Conservation (phyloP, 2,888 invertebrate species). For the Euclidia mi region DNA sequence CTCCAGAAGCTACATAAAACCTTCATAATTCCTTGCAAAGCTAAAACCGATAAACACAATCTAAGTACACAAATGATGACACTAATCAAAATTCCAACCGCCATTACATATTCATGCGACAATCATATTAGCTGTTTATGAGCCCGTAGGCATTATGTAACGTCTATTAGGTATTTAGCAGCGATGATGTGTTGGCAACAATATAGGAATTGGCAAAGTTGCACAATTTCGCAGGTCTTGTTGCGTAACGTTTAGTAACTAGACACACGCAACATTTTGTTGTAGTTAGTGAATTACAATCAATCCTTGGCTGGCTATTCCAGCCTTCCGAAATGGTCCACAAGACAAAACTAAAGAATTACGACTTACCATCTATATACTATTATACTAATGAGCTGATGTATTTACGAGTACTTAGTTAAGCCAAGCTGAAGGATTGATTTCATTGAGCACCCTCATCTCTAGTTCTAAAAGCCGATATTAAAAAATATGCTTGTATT, state of each 20-base stretch:
- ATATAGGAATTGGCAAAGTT: constrained; percentile 5
- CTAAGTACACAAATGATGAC: not conserved
- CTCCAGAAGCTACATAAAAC: no score
- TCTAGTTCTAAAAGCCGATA: no score
- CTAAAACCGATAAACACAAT: not conserved
- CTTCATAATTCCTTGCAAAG: no score
- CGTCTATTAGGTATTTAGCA: not conserved
- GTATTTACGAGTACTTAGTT: no score
- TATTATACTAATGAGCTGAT: no score
- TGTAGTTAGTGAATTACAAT: not conserved
- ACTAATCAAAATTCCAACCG: not conserved
- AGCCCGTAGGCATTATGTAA: constrained; percentile 20
- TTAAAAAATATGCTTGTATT: no score
- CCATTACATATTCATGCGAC: not conserved
- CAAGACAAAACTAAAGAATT: no score
- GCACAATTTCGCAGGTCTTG: constrained; percentile 20
- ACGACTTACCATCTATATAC: no score
- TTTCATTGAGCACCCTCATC: no score
- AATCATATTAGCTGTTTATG: constrained; percentile 7
- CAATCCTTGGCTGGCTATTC: no score
- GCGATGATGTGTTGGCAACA: constrained; percentile 6
- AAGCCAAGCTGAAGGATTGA: no score
- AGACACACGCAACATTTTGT: not conserved
- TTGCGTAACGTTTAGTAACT: not conserved
- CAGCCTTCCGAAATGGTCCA: no score